phyloP scores from a whole-genome alignment of 2,797 vertebrate species.

The Cephalopachus bancanus region DNA sequence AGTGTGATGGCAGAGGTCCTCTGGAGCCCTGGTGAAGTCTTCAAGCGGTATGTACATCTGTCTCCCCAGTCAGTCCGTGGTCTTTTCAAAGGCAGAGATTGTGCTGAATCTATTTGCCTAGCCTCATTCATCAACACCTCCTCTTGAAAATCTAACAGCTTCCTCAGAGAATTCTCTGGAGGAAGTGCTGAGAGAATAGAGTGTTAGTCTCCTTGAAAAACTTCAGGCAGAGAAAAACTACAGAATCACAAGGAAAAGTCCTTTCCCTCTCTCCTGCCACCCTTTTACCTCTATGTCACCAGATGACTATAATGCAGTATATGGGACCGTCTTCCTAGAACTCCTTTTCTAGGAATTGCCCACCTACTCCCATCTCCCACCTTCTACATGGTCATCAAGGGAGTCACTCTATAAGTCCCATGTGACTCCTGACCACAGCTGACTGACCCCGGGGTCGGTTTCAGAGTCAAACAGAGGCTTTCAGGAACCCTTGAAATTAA shows the following conservation, averaged over 20 bases:
- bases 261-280: background rate
- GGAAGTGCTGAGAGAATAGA: background rate
- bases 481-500: background rate
- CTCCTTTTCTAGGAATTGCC: background rate
- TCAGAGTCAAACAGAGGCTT: background rate
- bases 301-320: too few species aligned
- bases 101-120: background rate
- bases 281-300: rapidly evolving
- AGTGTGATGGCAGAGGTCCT: background rate
- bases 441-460: background rate
- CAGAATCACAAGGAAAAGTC: background rate
- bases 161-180: background rate
- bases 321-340: background rate
- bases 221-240: background rate
- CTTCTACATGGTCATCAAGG: background rate
- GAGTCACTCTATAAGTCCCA: background rate
- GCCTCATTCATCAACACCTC: background rate
- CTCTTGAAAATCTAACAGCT: background rate
- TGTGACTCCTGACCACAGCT: background rate
- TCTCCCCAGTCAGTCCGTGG: background rate
- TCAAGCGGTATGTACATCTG: background rate
- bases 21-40: background rate
- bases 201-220: background rate
- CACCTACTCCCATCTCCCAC: background rate
- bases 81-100: background rate